Conservation (phyloP, 1,140 invertebrate species). For the Psix sp. region DNA sequence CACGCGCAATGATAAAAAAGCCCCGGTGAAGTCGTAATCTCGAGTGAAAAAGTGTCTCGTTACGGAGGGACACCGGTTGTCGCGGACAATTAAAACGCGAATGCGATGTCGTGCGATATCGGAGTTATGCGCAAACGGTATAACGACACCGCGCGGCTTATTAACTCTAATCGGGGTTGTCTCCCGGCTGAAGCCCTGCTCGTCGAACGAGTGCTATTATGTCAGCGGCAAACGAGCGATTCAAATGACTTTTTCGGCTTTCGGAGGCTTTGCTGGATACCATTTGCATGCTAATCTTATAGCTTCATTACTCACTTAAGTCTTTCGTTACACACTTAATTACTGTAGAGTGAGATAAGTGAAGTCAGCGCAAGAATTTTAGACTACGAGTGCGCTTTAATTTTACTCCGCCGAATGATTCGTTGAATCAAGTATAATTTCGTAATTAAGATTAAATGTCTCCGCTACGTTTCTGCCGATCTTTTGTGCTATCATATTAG, state of each 20-base stretch:
- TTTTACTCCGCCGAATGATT: slow-evolving; percentile 18
- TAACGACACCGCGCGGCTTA: slow-evolving; percentile 34
- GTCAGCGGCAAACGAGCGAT: slow-evolving; percentile 41
- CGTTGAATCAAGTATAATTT: slow-evolving; percentile 29
- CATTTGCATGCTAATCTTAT: slow-evolving; percentile 57
- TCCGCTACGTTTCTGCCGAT: background rate
- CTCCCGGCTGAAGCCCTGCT: slow-evolving; percentile 19
- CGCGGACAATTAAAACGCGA: slow-evolving; percentile 32
- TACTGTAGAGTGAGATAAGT: slow-evolving; percentile 50
- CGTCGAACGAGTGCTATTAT: slow-evolving; percentile 40
- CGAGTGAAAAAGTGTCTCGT: slow-evolving; percentile 26
- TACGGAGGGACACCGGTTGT: slow-evolving; percentile 12
- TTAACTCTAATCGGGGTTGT: slow-evolving; percentile 38
- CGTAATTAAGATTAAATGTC: background rate
- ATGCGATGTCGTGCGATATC: slow-evolving; percentile 16
- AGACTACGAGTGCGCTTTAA: slow-evolving; percentile 27
- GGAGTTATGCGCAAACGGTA: slow-evolving; percentile 14
- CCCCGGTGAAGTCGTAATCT: slow-evolving; percentile 22
- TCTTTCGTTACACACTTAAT: slow-evolving; percentile 54
- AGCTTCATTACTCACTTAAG: slow-evolving; percentile 56
- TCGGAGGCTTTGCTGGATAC: slow-evolving; percentile 36
- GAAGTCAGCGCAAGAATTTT: slow-evolving; percentile 34
- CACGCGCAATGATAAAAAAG: too few relatives aligned
- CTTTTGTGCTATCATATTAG: too few relatives aligned
- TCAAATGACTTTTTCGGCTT: slow-evolving; percentile 48